A percentile compares a stretch with the other conserved stretches of the same genome.
Evolutionary conservation across 2,113 vertebrate species (phyloP).

Genomic region (Pleuronectes platessa): DNA sequence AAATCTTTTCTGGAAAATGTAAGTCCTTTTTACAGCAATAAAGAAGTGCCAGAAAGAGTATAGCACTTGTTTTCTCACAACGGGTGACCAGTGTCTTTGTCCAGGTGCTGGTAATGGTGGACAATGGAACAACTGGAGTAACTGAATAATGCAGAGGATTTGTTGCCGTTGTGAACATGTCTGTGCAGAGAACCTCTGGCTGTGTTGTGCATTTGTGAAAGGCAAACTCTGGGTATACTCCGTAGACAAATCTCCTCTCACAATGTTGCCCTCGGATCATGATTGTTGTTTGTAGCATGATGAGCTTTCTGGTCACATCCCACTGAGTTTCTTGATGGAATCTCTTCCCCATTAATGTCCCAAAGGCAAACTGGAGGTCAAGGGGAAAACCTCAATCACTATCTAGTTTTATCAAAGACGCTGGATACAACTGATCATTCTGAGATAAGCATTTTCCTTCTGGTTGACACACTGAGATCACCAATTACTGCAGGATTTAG

Average conservation of each 20-base stretch:
- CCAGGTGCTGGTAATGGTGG: neutral
- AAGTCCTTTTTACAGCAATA: too few species aligned
- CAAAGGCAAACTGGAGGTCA: constrained; percentile 13
- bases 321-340: constrained; percentile 8
- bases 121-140: too few species aligned
- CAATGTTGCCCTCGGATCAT: neutral
- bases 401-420: constrained; percentile 5
- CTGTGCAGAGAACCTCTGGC: too few species aligned
- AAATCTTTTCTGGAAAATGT: too few species aligned
- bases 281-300: neutral
- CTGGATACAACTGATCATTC: neutral
- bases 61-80: neutral
- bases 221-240: too few species aligned
- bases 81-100: neutral
- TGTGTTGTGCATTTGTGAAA: too few species aligned
- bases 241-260: neutral
- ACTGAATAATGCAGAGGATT: too few species aligned
- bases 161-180: too few species aligned
- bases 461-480: neutral
- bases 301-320: constrained; percentile 3
- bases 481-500: constrained; percentile 23
- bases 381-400: constrained; percentile 17
- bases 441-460: neutral
- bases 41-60: neutral
- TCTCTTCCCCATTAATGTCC: neutral